Percentiles rank a stretch among this genome's conserved stretches.
Conservation (phyloP, 2,113 vertebrate species). For the Echinops telfairi region DNA sequence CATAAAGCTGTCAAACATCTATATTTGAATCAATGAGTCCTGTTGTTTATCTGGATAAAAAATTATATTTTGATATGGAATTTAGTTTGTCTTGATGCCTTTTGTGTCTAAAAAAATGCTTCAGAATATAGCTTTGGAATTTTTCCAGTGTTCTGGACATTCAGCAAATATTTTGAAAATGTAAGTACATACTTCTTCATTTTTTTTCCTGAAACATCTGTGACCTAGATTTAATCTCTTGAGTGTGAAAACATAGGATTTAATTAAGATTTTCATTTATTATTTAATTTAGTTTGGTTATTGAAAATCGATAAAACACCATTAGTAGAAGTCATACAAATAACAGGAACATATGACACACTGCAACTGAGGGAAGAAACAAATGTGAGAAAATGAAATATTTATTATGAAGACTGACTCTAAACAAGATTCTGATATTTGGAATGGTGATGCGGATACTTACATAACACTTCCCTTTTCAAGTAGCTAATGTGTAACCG, state of each 20-base stretch:
- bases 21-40: conserved; percentile 48
- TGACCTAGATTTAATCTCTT: background rate
- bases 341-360: background rate
- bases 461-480: background rate
- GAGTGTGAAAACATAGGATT: background rate
- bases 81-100: conserved; percentile 30
- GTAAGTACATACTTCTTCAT: background rate
- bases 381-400: background rate
- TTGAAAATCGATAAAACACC: background rate
- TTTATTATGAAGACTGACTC: background rate
- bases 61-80: conserved; percentile 40
- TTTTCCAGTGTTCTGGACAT: conserved; percentile 31
- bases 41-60: conserved; percentile 24
- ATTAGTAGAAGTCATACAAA: background rate
- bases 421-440: background rate
- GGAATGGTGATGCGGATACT: background rate
- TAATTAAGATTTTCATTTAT: too few species aligned
- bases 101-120: background rate
- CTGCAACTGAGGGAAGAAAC: background rate
- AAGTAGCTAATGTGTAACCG: background rate
- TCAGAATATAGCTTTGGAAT: background rate
- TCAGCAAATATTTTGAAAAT: conserved; percentile 24
- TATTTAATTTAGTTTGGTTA: too few species aligned
- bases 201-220: background rate
- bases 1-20: background rate